Percentiles rank a stretch among this genome's conserved stretches.
Evolutionary conservation across 2,113 vertebrate species (phyloP).

Genomic region (Oryctolagus cuniculus): mOryCun1.1 NC_091447.1:44170501-44171000

Average conservation of each 20-base stretch:
- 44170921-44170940: slow-evolving; percentile 93
- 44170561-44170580: slow-evolving; percentile 84
- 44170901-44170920: slow-evolving; percentile 91
- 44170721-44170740: slow-evolving; percentile 89
- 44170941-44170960: slow-evolving; percentile 91
- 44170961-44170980: slow-evolving; percentile 87
- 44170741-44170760: slow-evolving; percentile 92
- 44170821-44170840: slow-evolving; percentile 94
- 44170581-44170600: slow-evolving; percentile 87
- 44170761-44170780: slow-evolving; percentile 91
- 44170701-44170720: slow-evolving; percentile 96
- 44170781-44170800: slow-evolving; percentile 95
- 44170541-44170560: slow-evolving; percentile 40
- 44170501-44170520: rapidly evolving
- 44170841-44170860: slow-evolving; percentile 94
- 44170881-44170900: slow-evolving; percentile 90
- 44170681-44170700: slow-evolving; percentile 96
- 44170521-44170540: rapidly evolving
- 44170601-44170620: slow-evolving; percentile 90
- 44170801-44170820: slow-evolving; percentile 97
- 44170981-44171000: slow-evolving; percentile 79
- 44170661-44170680: slow-evolving; percentile 99
- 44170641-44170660: slow-evolving; percentile 97
- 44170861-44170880: slow-evolving; percentile 95
- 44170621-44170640: slow-evolving; percentile 89